These are phyloP conservation scores for Hipposideros larvatus DNA, from an alignment of 2,797 vertebrate species.

Conservation along the genomic window DNA sequence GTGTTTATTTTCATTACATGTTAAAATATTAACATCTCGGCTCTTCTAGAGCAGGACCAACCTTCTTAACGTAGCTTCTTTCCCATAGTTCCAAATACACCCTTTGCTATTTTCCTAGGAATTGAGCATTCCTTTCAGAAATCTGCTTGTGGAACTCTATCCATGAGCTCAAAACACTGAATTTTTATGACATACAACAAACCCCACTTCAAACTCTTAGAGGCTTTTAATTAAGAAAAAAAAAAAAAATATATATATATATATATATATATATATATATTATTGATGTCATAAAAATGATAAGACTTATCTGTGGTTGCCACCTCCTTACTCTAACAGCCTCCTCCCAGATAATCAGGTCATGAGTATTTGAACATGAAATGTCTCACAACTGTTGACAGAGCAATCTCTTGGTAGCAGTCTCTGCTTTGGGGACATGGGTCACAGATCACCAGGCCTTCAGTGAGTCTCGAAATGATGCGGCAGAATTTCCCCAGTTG, in stretches of 20 bases:
- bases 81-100: neutral
- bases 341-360: constrained; percentile 64
- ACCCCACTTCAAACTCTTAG: neutral
- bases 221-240: neutral
- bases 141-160: neutral
- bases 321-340: constrained; percentile 74
- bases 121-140: neutral
- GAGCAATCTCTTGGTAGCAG: neutral
- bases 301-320: constrained; percentile 63
- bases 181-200: constrained; percentile 1
- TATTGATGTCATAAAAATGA: constrained; percentile 51
- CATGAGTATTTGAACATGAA: constrained; percentile 50
- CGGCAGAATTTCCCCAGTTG: neutral
- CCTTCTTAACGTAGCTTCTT: neutral
- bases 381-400: constrained; percentile 36
- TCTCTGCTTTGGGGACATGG: neutral
- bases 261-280: neutral
- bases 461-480: neutral
- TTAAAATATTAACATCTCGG: neutral
- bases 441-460: neutral
- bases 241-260: neutral
- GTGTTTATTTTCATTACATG: neutral
- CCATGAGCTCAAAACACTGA: neutral
- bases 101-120: neutral
- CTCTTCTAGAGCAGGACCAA: neutral